Evolutionary conservation across 1,140 invertebrate species (phyloP).

Genomic region (Drosophila gunungcola): DNA sequence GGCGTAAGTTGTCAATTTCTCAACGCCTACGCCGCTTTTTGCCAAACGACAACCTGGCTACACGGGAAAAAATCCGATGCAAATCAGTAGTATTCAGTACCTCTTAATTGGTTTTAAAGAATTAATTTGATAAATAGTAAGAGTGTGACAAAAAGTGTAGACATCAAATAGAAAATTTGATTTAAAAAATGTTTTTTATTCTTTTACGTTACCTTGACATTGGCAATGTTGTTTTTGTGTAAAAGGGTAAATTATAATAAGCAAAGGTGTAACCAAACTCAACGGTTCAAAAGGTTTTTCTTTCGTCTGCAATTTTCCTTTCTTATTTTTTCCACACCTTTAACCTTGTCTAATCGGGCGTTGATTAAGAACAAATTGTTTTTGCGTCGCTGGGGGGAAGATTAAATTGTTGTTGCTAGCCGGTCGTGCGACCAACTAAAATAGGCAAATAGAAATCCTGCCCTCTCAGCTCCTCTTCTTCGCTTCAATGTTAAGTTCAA

Average conservation of each 20-base stretch:
- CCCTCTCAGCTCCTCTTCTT: slow-evolving; percentile 14
- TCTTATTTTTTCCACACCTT: slow-evolving; percentile 2
- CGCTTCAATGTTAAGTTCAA: slow-evolving; percentile 65
- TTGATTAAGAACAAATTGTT: slow-evolving; percentile 33
- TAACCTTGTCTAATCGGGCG: slow-evolving; percentile 32
- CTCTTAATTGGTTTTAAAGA: no score
- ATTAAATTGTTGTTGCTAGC: slow-evolving; percentile 40
- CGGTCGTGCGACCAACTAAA: slow-evolving; percentile 38
- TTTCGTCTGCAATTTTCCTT: neutral
- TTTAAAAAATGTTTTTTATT: no score
- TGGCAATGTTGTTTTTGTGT: neutral
- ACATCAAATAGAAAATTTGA: no score
- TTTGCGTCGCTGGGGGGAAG: slow-evolving; percentile 15
- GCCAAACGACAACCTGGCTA: slow-evolving; percentile 12
- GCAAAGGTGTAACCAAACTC: neutral
- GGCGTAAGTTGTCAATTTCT: neutral
- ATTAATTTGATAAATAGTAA: no score
- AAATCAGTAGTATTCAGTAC: no score
- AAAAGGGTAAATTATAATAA: neutral
- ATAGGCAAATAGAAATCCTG: slow-evolving; percentile 14
- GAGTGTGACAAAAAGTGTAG: no score
- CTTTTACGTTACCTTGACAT: no score
- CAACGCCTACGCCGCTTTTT: slow-evolving; percentile 3
- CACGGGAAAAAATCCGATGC: neutral
- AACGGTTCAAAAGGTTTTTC: neutral